Evolutionary conservation across 2,113 vertebrate genomes (phyloP).

Genomic region (Lepus europaeus): DNA sequence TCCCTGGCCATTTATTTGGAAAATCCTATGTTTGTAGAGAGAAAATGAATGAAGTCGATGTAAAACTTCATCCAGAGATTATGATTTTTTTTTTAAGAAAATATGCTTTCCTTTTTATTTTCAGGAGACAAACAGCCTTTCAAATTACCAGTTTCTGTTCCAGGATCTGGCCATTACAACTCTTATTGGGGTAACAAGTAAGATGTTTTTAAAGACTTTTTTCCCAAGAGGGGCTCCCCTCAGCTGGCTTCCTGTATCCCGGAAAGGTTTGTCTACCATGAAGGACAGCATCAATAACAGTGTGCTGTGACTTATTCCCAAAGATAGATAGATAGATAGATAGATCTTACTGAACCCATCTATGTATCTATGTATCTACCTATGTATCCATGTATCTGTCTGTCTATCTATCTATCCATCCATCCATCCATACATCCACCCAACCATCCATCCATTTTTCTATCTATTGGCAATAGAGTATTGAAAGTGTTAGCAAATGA

Average conservation of each 20-base stretch:
- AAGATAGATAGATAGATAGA: neutral
- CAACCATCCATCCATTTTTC: no score
- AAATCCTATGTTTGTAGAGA: neutral
- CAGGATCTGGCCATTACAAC: slow-evolving; percentile 91
- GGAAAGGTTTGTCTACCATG: neutral
- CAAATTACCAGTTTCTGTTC: slow-evolving; percentile 92
- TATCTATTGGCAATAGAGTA: neutral
- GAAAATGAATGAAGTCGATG: neutral
- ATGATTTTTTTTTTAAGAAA: neutral
- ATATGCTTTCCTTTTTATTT: slow-evolving; percentile 81
- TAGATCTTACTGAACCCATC: no score
- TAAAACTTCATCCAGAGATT: neutral
- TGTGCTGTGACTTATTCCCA: neutral
- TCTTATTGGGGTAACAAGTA: slow-evolving; percentile 91
- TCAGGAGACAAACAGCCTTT: slow-evolving; percentile 90
- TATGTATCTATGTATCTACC: no score
- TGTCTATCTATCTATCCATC: no score
- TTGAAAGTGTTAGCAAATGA: neutral
- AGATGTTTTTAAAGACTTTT: slow-evolving; percentile 75
- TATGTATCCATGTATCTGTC: no score
- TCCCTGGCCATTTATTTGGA: neutral
- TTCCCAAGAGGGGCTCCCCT: neutral
- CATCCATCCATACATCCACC: no score
- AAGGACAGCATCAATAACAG: no score
- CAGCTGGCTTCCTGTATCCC: neutral